Evolutionary conservation across 1,140 invertebrate species (phyloP).

Genomic region (Stenopsyche tienmushanensis): DNA sequence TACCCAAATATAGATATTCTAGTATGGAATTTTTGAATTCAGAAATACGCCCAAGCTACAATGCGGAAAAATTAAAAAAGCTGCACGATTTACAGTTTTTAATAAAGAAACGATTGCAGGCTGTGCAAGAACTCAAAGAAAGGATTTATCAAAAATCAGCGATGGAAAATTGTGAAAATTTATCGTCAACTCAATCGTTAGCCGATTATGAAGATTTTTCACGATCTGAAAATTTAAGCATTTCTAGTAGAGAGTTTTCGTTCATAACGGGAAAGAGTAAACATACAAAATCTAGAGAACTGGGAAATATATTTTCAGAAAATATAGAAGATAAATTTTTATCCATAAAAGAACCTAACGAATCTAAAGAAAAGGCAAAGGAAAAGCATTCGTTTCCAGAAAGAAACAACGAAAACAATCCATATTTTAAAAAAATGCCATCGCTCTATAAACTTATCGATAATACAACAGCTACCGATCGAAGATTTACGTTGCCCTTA

Average conservation of each 20-base stretch:
- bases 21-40: slow-evolving; percentile 53
- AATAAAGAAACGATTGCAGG: slow-evolving; percentile 53
- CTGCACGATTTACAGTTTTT: slow-evolving; percentile 54
- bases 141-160: slow-evolving; percentile 54
- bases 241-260: slow-evolving; percentile 37
- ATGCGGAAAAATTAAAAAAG: slow-evolving; percentile 66
- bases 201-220: slow-evolving; percentile 37
- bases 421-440: too few species aligned
- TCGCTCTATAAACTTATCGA: neutral
- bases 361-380: neutral
- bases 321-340: neutral
- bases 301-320: slow-evolving; percentile 31
- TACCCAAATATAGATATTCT: slow-evolving; percentile 29
- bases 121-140: slow-evolving; percentile 53
- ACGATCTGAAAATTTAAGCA: slow-evolving; percentile 33
- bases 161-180: slow-evolving; percentile 44
- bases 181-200: slow-evolving; percentile 30
- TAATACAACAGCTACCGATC: slow-evolving; percentile 8
- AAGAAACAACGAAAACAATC: too few species aligned
- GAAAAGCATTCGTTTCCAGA: neutral
- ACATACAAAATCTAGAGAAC: slow-evolving; percentile 28
- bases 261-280: slow-evolving; percentile 31
- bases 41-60: slow-evolving; percentile 74
- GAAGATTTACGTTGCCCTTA: slow-evolving; percentile 20
- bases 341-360: neutral